Evolutionary conservation across 2,797 vertebrate species (phyloP).

Genomic region (Spinus olivaceus): DNA sequence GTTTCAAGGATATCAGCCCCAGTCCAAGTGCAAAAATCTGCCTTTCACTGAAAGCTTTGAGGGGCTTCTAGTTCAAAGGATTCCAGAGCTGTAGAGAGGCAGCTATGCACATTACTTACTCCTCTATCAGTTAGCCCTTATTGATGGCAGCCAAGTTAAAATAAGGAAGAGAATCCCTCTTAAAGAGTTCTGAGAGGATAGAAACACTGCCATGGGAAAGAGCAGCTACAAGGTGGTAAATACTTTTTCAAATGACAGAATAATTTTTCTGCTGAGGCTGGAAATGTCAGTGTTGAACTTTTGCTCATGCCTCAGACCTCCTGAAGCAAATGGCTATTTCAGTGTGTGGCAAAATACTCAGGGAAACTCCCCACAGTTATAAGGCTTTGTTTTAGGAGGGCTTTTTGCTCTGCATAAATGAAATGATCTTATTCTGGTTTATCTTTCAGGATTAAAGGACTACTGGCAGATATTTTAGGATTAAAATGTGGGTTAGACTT

Average conservation of each 20-base stretch:
- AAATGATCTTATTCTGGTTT: neutral
- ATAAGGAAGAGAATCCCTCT: neutral
- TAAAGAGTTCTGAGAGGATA: neutral
- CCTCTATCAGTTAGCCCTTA: neutral
- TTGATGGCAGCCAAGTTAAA: neutral
- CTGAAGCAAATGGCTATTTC: neutral
- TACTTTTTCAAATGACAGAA: neutral
- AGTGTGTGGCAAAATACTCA: neutral
- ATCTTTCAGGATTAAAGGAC: slow-evolving; percentile 2
- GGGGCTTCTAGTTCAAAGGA: slow-evolving; percentile 35
- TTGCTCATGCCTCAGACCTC: neutral
- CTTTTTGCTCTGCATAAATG: neutral
- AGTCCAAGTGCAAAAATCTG: neutral
- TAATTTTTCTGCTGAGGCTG: slow-evolving; percentile 14
- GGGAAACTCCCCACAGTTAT: neutral
- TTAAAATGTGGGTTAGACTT: neutral
- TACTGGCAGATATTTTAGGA: neutral
- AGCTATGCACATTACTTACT: neutral
- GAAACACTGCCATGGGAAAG: neutral
- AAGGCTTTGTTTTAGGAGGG: neutral
- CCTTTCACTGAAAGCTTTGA: slow-evolving; percentile 2
- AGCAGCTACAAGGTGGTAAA: neutral
- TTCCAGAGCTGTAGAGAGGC: neutral
- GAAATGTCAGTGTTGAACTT: neutral
- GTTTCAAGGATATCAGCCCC: neutral